A percentile compares a stretch with the other conserved stretches of the same genome.
phyloP scores from a whole-genome alignment of 2,113 vertebrate species.

The Heloderma charlesbogerti region DNA sequence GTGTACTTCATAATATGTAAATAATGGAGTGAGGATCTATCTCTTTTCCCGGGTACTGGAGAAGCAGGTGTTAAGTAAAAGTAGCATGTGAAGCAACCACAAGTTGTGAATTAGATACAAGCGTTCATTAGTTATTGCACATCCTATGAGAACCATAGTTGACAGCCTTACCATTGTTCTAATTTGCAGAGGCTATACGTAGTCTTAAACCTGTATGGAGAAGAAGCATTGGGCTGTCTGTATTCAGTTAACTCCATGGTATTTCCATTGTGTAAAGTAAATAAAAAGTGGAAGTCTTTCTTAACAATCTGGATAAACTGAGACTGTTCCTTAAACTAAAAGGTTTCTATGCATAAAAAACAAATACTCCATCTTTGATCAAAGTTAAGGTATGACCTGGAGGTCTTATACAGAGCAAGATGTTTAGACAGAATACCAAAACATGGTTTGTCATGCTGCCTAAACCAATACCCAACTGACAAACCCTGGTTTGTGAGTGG shows the following conservation, averaged over 20 bases:
- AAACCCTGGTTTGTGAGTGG: background rate
- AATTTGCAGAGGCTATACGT: background rate
- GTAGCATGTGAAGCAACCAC: background rate
- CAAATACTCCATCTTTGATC: constrained; percentile 10
- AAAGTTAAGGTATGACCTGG: background rate
- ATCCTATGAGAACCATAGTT: background rate
- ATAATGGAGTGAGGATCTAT: background rate
- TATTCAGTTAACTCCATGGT: background rate
- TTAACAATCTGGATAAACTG: background rate
- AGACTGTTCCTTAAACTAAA: background rate
- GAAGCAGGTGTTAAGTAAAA: background rate
- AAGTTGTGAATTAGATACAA: background rate
- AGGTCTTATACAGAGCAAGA: background rate
- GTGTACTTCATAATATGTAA: background rate
- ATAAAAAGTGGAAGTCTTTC: background rate
- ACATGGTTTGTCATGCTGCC: background rate
- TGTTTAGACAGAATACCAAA: background rate
- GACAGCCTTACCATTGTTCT: background rate
- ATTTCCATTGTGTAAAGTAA: background rate
- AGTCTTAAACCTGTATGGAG: background rate
- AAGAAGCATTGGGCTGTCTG: background rate
- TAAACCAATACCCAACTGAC: background rate
- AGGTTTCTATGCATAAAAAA: background rate
- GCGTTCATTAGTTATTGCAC: background rate
- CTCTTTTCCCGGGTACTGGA: background rate